A percentile compares a stretch with the other conserved stretches of the same genome.
These are phyloP conservation scores for Stegodyphus mimosarum DNA, from an alignment of 1,140 invertebrate genomes.

Conservation along the genomic window DNA sequence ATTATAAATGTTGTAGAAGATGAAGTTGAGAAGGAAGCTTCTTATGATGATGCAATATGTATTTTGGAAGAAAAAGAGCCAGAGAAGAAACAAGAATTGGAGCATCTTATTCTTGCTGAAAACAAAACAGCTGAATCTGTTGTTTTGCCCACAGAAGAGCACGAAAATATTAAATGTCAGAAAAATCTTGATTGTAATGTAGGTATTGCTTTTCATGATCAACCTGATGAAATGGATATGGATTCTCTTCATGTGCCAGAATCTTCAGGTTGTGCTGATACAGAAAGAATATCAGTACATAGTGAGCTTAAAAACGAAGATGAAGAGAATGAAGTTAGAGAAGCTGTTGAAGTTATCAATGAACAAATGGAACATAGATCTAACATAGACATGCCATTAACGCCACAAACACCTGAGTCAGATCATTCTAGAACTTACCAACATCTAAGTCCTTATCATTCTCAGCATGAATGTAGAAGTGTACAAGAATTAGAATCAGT, in stretches of 20 bases:
- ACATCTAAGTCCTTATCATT: constrained; percentile 47
- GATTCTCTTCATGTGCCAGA: constrained; percentile 22
- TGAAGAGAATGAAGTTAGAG: constrained; percentile 50
- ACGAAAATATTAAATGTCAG: constrained; percentile 6
- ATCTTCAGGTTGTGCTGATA: neutral
- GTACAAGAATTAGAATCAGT: constrained; percentile 46
- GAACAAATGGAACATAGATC: constrained; percentile 53
- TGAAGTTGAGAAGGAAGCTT: neutral
- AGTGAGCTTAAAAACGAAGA: constrained; percentile 54
- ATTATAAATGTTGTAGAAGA: constrained; percentile 16
- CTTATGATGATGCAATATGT: constrained; percentile 6
- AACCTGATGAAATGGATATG: constrained; percentile 13
- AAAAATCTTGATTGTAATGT: constrained; percentile 13
- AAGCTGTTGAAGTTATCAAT: constrained; percentile 52
- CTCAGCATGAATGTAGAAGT: constrained; percentile 38
- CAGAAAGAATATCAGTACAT: constrained; percentile 14
- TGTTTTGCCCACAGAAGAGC: constrained; percentile 6
- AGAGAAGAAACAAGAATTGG: neutral
- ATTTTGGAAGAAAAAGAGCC: constrained; percentile 4
- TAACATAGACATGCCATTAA: constrained; percentile 46
- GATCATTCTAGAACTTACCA: constrained; percentile 41
- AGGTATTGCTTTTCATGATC: constrained; percentile 3
- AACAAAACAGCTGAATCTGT: neutral
- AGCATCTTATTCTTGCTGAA: constrained; percentile 18
- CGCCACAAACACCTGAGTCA: constrained; percentile 50